Conservation (phyloP, 2,797 vertebrate genomes). For the Decapterus maruadsi region DNA sequence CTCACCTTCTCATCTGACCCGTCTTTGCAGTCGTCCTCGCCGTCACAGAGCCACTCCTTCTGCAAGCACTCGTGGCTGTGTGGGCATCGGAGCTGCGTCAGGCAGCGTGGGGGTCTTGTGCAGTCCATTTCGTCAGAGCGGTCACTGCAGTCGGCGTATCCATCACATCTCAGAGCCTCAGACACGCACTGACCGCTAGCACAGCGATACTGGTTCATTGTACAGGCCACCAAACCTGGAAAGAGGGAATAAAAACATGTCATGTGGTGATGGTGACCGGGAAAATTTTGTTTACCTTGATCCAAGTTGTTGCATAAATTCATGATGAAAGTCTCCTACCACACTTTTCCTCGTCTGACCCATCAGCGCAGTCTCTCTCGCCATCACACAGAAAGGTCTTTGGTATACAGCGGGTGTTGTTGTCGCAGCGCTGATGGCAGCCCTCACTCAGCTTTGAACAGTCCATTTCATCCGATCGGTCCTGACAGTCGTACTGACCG, state of each 20-base stretch:
- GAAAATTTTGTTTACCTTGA: background rate
- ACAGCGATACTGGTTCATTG: constrained; percentile 82
- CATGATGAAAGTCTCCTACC: constrained; percentile 73
- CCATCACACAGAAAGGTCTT: constrained; percentile 91
- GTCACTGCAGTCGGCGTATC: constrained; percentile 90
- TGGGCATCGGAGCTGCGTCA: constrained; percentile 78
- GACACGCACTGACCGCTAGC: constrained; percentile 89
- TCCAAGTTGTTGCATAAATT: rapidly evolving
- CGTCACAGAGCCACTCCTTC: constrained; percentile 92
- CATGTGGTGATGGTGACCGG: background rate
- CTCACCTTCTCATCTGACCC: constrained; percentile 90
- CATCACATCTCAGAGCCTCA: constrained; percentile 87
- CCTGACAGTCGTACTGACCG: constrained; percentile 86
- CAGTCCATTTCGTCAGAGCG: constrained; percentile 91
- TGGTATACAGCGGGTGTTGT: constrained; percentile 87
- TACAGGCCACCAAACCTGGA: constrained; percentile 81
- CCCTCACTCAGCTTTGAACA: constrained; percentile 80
- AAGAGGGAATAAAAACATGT: background rate
- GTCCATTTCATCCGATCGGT: constrained; percentile 89
- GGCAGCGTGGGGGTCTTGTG: constrained; percentile 81
- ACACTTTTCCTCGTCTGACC: constrained; percentile 87
- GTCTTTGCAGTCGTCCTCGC: constrained; percentile 89
- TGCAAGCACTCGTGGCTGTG: constrained; percentile 88
- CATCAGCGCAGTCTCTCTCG: constrained; percentile 89
- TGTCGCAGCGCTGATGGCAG: constrained; percentile 89